Evolutionary conservation across 1,140 invertebrate genomes (phyloP).

Genomic region (Panulirus ornatus): DNA sequence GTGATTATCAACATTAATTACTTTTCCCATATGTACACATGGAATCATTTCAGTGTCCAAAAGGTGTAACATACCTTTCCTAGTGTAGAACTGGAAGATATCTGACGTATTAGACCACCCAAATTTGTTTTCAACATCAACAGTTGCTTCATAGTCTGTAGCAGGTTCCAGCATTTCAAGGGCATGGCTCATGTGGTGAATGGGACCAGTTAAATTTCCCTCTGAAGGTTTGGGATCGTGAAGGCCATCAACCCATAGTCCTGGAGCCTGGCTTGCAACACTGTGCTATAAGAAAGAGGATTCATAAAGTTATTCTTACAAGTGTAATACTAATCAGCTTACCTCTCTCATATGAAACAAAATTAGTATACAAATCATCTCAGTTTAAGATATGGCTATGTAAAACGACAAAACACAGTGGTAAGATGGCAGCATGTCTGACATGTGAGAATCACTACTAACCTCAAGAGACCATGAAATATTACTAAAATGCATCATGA

Average conservation of each 20-base stretch:
- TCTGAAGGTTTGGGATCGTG: neutral
- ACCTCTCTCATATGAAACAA: too few species aligned
- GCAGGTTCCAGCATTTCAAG: conserved; percentile 41
- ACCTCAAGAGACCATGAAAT: too few species aligned
- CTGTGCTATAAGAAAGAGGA: neutral
- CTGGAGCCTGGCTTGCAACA: neutral
- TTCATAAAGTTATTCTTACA: too few species aligned
- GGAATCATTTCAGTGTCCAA: neutral
- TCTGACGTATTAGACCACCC: conserved; percentile 42
- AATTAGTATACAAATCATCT: too few species aligned
- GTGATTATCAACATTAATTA: too few species aligned
- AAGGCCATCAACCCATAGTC: conserved; percentile 6
- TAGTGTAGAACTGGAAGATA: conserved; percentile 51
- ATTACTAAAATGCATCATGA: too few species aligned
- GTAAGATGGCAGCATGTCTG: too few species aligned
- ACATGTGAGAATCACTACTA: too few species aligned
- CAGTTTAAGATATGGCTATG: too few species aligned
- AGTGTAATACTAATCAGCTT: too few species aligned
- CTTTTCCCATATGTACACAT: conserved; percentile 4
- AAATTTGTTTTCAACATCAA: conserved; percentile 56
- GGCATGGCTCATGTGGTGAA: conserved; percentile 45
- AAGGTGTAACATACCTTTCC: conserved; percentile 3
- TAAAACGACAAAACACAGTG: too few species aligned
- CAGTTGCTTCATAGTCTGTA: conserved; percentile 43
- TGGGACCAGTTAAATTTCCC: conserved; percentile 8